phyloP scores from a whole-genome alignment of 2,113 vertebrate genomes.

The Rhynchopsitta pachyrhyncha region DNA sequence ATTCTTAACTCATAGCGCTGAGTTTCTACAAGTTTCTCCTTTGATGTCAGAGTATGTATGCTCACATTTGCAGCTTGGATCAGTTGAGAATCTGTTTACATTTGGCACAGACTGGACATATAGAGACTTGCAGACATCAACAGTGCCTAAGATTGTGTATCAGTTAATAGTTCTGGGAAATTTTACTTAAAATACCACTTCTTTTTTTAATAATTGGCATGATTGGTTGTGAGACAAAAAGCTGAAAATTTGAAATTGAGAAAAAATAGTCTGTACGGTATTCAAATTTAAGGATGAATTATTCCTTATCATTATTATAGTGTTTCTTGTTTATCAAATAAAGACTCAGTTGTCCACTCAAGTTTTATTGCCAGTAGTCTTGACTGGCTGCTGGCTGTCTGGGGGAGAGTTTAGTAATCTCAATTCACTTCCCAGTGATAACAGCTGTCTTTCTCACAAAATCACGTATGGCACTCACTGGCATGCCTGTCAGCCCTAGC shows the following conservation, averaged over 20 bases:
- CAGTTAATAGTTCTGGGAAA: background rate
- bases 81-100: background rate
- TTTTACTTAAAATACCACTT: background rate
- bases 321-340: background rate
- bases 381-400: background rate
- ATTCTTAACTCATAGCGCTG: background rate
- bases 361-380: background rate
- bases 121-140: background rate
- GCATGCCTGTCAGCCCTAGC: background rate
- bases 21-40: background rate
- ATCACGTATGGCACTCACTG: background rate
- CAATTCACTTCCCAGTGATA: background rate
- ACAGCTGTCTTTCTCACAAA: conserved; percentile 30
- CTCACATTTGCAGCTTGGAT: background rate
- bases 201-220: background rate
- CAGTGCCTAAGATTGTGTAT: background rate
- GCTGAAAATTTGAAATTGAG: background rate
- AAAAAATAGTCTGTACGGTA: background rate
- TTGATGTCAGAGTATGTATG: background rate
- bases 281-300: background rate
- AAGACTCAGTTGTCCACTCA: background rate
- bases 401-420: background rate
- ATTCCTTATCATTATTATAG: background rate
- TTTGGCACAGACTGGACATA: background rate
- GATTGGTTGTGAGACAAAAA: background rate